These are phyloP conservation scores for Acrossocheilus fasciatus DNA, from an alignment of 2,797 vertebrate species.

Conservation along the genomic window DNA sequence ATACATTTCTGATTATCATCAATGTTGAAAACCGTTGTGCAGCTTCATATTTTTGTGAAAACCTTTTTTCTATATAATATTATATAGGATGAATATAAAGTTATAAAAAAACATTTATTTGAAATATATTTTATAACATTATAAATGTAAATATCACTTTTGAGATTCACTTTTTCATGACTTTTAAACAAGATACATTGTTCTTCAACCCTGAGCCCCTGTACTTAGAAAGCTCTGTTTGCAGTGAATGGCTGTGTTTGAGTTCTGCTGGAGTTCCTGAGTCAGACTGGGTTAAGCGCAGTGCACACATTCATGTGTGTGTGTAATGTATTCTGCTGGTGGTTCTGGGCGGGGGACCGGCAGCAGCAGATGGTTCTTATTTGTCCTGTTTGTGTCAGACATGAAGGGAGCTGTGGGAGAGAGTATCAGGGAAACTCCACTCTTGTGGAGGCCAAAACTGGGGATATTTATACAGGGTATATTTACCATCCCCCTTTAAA, in stretches of 20 bases:
- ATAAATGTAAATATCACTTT: not conserved
- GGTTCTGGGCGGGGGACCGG: slow-evolving; percentile 72
- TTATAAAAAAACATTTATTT: not conserved
- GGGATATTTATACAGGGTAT: slow-evolving; percentile 50
- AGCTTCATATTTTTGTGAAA: not conserved
- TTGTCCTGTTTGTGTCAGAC: slow-evolving; percentile 87
- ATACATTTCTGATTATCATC: not conserved
- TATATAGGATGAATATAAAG: not conserved
- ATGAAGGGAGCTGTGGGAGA: slow-evolving; percentile 81
- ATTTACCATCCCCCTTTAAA: slow-evolving; percentile 50
- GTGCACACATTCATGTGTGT: not conserved
- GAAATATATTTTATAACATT: not conserved
- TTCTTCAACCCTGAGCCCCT: not conserved
- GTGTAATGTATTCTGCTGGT: slow-evolving; percentile 78
- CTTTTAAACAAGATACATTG: not conserved
- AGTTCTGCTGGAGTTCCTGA: slow-evolving; percentile 18
- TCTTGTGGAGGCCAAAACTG: slow-evolving; percentile 44
- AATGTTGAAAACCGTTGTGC: not conserved
- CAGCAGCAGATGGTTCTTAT: slow-evolving; percentile 89
- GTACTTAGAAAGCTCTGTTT: not conserved
- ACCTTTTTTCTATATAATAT: not conserved
- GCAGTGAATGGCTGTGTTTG: not conserved
- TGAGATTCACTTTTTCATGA: not conserved
- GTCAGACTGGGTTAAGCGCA: slow-evolving; percentile 23
- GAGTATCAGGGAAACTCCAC: slow-evolving; percentile 61